phyloP scores from a whole-genome alignment of 2,888 invertebrate species.

The Caenorhabditis sp. region DNA sequence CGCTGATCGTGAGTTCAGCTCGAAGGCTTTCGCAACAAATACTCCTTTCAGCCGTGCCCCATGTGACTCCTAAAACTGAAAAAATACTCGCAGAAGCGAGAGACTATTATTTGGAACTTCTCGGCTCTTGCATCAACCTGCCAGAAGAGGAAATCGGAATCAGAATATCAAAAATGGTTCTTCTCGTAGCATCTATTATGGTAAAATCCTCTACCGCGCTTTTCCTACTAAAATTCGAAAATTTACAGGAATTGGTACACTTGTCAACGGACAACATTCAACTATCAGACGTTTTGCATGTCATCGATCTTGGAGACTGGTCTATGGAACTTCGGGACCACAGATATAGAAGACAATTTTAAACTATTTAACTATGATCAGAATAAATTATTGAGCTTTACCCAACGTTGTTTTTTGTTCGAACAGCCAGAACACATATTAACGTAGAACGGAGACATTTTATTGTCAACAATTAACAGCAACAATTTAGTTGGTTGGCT shows the following conservation, averaged over 20 bases:
- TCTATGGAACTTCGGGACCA: constrained; percentile 43
- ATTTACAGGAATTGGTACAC: constrained; percentile 55
- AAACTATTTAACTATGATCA: background rate
- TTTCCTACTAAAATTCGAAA: background rate
- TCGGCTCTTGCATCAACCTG: constrained; percentile 3
- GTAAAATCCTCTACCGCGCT: constrained; percentile 2
- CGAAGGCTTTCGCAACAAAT: background rate
- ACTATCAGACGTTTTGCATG: constrained; percentile 55
- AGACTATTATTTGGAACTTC: constrained; percentile 48
- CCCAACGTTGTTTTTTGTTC: background rate
- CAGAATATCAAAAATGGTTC: constrained; percentile 40
- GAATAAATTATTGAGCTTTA: constrained; percentile 52
- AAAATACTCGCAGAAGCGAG: constrained; percentile 33
- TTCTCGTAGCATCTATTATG: constrained; percentile 55
- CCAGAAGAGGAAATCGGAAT: constrained; percentile 36
- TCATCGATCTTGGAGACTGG: constrained; percentile 59
- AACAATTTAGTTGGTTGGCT: constrained; percentile 66
- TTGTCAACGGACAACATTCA: constrained; percentile 59
- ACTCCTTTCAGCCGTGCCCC: constrained; percentile 31
- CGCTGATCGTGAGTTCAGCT: constrained; percentile 54
- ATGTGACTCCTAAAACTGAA: constrained; percentile 29
- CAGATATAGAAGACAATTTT: constrained; percentile 53
- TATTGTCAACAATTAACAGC: constrained; percentile 65
- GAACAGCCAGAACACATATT: background rate
- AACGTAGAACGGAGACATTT: constrained; percentile 45